Evolutionary conservation across 2,113 vertebrate species (phyloP).

Genomic region (Phrynocephalus versicolor): DNA sequence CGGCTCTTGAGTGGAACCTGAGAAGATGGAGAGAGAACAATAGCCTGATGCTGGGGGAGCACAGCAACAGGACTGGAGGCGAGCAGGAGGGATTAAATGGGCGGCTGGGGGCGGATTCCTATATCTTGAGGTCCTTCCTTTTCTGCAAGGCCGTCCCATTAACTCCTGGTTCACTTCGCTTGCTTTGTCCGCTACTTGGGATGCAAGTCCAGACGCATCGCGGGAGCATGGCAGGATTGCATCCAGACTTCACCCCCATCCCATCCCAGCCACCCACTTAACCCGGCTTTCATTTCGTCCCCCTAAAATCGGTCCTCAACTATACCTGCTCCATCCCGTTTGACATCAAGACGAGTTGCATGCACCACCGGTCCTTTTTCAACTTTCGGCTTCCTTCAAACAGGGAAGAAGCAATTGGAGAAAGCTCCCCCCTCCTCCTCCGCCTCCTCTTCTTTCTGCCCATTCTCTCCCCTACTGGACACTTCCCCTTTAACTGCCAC

Average conservation of each 20-base stretch:
- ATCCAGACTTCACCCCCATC: not conserved
- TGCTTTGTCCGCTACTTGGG: not conserved
- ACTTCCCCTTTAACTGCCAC: conserved; percentile 28
- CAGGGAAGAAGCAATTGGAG: not conserved
- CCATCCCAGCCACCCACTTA: too few relatives aligned
- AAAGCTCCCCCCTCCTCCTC: not conserved
- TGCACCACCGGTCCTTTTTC: not conserved
- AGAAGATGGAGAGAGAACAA: conserved; percentile 1
- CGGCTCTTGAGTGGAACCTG: not conserved
- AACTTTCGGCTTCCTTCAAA: conserved; percentile 21
- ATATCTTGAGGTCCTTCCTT: not conserved
- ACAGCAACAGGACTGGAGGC: not conserved
- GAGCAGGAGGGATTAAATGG: not conserved
- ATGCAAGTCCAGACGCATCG: not conserved
- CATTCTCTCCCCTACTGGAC: not conserved
- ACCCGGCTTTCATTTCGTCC: too few relatives aligned
- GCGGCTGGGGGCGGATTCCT: too few relatives aligned
- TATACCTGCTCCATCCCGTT: not conserved
- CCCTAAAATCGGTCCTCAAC: not conserved
- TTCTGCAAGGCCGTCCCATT: not conserved
- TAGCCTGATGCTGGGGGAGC: not conserved
- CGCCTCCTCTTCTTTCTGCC: not conserved
- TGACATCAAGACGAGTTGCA: not conserved
- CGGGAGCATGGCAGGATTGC: not conserved
- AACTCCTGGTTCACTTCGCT: not conserved